Percentiles rank a stretch among this genome's conserved stretches.
phyloP scores from a whole-genome alignment of 2,888 invertebrate species.

The Scelioninae gen. 2 region DNA sequence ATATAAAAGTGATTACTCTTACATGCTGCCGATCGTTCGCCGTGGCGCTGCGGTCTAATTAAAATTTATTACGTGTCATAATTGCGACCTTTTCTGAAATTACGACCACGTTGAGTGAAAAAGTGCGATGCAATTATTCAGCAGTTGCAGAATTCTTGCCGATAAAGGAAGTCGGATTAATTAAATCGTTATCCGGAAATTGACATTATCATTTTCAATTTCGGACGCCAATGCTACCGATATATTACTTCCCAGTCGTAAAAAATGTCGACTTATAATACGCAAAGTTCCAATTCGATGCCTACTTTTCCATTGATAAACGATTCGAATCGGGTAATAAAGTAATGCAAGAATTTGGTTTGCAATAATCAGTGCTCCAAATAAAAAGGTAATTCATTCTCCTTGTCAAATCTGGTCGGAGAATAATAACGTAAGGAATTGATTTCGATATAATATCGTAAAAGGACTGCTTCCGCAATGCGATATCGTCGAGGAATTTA shows the following conservation, averaged over 20 bases:
- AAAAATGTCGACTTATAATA: too few species aligned
- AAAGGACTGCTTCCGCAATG: too few species aligned
- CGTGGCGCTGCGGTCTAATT: slow-evolving; percentile 18
- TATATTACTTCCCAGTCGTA: slow-evolving; percentile 8
- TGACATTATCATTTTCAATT: slow-evolving; percentile 39
- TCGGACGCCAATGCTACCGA: slow-evolving; percentile 17
- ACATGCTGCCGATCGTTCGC: too few species aligned
- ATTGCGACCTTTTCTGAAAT: slow-evolving; percentile 22
- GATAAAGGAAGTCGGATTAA: slow-evolving; percentile 11
- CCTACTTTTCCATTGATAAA: slow-evolving; percentile 12
- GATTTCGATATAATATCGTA: too few species aligned
- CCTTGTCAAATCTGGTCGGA: too few species aligned
- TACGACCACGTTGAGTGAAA: background rate
- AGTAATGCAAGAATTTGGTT: too few species aligned
- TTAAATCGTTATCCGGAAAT: slow-evolving; percentile 3
- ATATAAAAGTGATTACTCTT: too few species aligned
- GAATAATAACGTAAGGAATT: too few species aligned
- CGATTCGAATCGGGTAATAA: slow-evolving; percentile 17
- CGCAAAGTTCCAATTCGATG: slow-evolving; percentile 10
- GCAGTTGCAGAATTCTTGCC: background rate
- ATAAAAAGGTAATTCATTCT: too few species aligned
- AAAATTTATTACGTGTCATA: slow-evolving; percentile 23
- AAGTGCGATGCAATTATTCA: slow-evolving; percentile 4
- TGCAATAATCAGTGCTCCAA: too few species aligned
- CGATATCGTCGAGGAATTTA: too few species aligned